Evolutionary conservation across 1,140 invertebrate species (phyloP).

Genomic region (Lepidotrigona ventralis): DNA sequence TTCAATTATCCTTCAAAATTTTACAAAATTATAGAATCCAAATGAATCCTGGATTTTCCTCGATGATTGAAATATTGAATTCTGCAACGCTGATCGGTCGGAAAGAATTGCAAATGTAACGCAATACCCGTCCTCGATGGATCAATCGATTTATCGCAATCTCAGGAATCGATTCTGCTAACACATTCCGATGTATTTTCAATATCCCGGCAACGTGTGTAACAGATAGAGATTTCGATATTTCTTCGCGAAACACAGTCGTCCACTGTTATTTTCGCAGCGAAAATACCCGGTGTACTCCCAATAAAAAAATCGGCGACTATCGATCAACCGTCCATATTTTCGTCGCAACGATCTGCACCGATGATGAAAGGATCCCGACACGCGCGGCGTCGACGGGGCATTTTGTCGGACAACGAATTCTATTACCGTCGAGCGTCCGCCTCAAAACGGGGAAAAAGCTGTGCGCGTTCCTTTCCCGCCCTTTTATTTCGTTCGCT

Average conservation of each 20-base stretch:
- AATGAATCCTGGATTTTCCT: too few relatives aligned
- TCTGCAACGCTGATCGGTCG: too few relatives aligned
- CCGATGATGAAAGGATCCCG: neutral
- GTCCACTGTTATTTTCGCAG: neutral
- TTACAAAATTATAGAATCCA: too few relatives aligned
- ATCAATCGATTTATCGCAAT: neutral
- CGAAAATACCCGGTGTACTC: neutral
- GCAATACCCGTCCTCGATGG: neutral
- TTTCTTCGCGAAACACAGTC: neutral
- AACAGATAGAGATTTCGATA: neutral
- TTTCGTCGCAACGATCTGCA: neutral
- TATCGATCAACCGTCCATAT: neutral
- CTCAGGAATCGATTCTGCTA: neutral
- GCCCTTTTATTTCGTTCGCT: slow-evolving; percentile 5
- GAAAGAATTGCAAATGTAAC: too few relatives aligned
- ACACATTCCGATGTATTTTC: neutral
- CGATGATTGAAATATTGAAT: too few relatives aligned
- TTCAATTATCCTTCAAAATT: too few relatives aligned
- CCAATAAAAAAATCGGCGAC: neutral
- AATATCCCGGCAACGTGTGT: too few relatives aligned
- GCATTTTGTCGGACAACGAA: slow-evolving; percentile 40
- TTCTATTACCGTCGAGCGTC: slow-evolving; percentile 39
- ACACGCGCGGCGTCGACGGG: neutral
- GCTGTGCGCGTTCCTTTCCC: slow-evolving; percentile 3
- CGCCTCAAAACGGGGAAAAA: neutral